Evolutionary conservation across 2,888 invertebrate species (phyloP).

Genomic region (Plagodis dolabraria): DNA sequence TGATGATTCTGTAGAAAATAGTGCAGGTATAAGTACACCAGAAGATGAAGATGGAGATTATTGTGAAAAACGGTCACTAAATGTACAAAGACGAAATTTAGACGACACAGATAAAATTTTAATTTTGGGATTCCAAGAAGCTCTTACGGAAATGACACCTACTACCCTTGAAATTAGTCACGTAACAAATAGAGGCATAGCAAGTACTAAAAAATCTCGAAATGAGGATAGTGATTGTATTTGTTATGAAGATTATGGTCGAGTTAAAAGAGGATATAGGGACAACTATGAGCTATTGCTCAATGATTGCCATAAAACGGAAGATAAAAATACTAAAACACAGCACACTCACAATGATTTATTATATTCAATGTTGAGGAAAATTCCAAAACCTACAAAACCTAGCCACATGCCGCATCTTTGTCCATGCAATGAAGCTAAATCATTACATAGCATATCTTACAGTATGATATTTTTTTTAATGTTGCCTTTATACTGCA

Average conservation of each 20-base stretch:
- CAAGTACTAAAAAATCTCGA: constrained; percentile 5
- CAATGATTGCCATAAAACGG: background rate
- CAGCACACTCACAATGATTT: constrained; percentile 1
- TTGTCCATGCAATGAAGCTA: constrained; percentile 39
- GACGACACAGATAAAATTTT: constrained; percentile 29
- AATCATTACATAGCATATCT: constrained; percentile 21
- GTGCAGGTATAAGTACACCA: background rate
- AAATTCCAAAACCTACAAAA: constrained; percentile 21
- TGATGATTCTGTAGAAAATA: constrained; percentile 16
- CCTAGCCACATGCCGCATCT: constrained; percentile 16
- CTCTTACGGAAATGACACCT: constrained; percentile 19
- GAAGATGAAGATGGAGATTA: constrained; percentile 67
- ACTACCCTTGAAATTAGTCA: constrained; percentile 10
- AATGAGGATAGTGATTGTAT: constrained; percentile 35
- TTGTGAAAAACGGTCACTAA: constrained; percentile 69
- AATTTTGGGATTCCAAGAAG: constrained; percentile 19
- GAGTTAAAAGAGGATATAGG: constrained; percentile 46
- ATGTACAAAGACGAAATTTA: constrained; percentile 56
- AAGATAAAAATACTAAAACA: constrained; percentile 9
- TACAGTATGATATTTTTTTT: constrained; percentile 23
- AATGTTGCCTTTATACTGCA: constrained; percentile 19
- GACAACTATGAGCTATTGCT: constrained; percentile 13
- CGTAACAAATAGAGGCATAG: constrained; percentile 10
- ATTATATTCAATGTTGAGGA: constrained; percentile 5
- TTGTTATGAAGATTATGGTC: constrained; percentile 40